Evolutionary conservation across 2,113 vertebrate genomes (phyloP).

Genomic region (Parus major): DNA sequence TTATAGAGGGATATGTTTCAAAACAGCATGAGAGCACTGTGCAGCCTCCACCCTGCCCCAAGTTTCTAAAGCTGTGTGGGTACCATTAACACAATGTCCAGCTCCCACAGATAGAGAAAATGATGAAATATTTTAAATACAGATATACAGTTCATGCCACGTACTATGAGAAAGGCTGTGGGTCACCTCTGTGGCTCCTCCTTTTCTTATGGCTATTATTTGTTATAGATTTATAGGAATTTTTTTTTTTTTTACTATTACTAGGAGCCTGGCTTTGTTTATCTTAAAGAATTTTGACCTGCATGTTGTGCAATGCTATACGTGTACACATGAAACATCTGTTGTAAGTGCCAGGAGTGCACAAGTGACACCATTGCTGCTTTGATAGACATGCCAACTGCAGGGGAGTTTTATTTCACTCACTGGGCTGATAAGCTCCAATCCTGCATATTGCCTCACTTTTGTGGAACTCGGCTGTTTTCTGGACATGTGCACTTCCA

Average conservation of each 20-base stretch:
- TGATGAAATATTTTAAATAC: not conserved
- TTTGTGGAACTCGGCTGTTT: not conserved
- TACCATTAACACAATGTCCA: not conserved
- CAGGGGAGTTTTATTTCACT: not conserved
- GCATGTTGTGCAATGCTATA: not conserved
- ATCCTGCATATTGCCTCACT: not conserved
- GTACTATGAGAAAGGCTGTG: not conserved
- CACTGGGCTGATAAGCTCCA: not conserved
- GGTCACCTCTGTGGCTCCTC: not conserved
- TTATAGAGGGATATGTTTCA: not conserved
- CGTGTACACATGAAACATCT: not conserved
- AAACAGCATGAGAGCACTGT: not conserved
- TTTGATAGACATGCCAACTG: not conserved
- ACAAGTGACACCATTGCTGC: not conserved
- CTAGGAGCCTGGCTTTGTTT: not conserved
- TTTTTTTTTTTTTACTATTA: not conserved
- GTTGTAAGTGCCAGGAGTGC: not conserved
- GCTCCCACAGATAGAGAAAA: not conserved
- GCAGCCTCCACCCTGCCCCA: not conserved
- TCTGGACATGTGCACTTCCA: not conserved
- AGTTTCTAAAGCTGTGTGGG: not conserved
- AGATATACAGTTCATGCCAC: not conserved
- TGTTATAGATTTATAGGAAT: not conserved
- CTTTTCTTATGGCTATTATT: not conserved
- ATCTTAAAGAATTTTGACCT: not conserved